Evolutionary conservation across 30 jellyfish, hydroid and myxozoan genomes (phyloP), one percentile per base, ranked within the genome.

Genomic region (Turritopsis rubra): DNA sequence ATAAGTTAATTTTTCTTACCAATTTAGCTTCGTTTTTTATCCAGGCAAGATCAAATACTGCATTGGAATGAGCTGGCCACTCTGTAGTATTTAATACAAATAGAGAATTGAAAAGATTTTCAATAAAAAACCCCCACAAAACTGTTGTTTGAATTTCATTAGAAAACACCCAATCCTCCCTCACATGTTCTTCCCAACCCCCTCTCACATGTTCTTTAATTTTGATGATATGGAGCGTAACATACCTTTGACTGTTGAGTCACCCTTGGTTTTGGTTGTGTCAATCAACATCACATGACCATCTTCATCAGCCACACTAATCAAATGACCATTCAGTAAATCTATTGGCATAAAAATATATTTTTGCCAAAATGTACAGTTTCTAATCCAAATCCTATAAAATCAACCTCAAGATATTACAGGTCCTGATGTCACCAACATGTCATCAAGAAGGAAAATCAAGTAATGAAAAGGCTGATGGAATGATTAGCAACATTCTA

Each of bases 41-140:
- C 98, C 98, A 93, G n/a, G 98, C 98, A 72, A 93, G 81, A 53
- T 93, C 98, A 88, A 93, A 93, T 28, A 93, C 95, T 1, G 98
- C 98, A 93, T 93, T 93, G 21, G 98, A 93, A 88, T 93, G 98
- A 0, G 98, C 98, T n/a, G 96, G 89, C 98, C 98, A 93, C 20
- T 88, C 98, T 93, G 26, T 16, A 54, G 65, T 1, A 3, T 41
- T 3, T 41, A 5, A 41, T 13, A 41, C 5, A 41, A 41, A 41
- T 5, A 41, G 13, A 41, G 5, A 41, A 41, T 41, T 3, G 13
- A 41, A 41, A 41, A 41, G 60, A 41, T 41, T 13, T 41, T 41
- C 60, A 41, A 41, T 13, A 5, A 41, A 13, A 5, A 41, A 41
- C 9, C n/a, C n/a, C n/a, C n/a, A n/a, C n/a, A n/a, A n/a, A n/a